Evolutionary conservation across 2,797 vertebrate genomes (phyloP).

Genomic region (Pterois miles): DNA sequence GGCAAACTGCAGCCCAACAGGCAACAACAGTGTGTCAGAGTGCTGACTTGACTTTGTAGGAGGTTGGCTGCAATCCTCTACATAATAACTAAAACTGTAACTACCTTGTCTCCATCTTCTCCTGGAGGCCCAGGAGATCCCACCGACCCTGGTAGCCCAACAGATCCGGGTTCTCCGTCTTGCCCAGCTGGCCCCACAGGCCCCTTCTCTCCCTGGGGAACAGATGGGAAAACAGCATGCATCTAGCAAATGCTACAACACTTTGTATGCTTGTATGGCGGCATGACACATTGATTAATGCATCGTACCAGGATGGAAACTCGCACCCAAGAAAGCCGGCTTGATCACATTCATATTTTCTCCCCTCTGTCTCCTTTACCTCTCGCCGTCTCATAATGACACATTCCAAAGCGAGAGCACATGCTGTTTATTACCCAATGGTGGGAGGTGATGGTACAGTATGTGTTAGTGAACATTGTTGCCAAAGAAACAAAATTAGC

Average conservation of each 20-base stretch:
- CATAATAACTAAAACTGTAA: neutral
- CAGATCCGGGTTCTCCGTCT: constrained; percentile 87
- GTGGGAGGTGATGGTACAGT: constrained; percentile 44
- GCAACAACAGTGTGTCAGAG: too few species aligned
- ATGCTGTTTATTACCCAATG: constrained; percentile 49
- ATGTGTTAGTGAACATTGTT: constrained; percentile 14
- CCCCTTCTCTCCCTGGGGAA: constrained; percentile 89
- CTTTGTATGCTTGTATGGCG: constrained; percentile 36
- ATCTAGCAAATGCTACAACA: constrained; percentile 36
- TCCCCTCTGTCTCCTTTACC: constrained; percentile 18
- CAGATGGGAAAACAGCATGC: constrained; percentile 41
- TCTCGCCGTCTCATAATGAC: constrained; percentile 45
- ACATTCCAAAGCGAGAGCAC: constrained; percentile 37
- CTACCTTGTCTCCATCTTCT: constrained; percentile 95
- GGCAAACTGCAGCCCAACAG: too few species aligned
- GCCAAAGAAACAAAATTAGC: constrained; percentile 39
- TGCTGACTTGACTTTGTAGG: neutral
- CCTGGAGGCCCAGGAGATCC: constrained; percentile 87
- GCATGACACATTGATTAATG: constrained; percentile 50
- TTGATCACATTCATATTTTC: constrained; percentile 27
- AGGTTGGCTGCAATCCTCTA: neutral
- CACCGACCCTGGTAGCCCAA: constrained; percentile 84
- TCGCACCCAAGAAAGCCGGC: constrained; percentile 19
- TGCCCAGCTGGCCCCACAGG: constrained; percentile 84
- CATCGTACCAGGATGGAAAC: constrained; percentile 10